Percentiles rank a stretch among this genome's conserved stretches.
phyloP scores from a whole-genome alignment of 2,797 vertebrate genomes.

The Avahi laniger region DNA sequence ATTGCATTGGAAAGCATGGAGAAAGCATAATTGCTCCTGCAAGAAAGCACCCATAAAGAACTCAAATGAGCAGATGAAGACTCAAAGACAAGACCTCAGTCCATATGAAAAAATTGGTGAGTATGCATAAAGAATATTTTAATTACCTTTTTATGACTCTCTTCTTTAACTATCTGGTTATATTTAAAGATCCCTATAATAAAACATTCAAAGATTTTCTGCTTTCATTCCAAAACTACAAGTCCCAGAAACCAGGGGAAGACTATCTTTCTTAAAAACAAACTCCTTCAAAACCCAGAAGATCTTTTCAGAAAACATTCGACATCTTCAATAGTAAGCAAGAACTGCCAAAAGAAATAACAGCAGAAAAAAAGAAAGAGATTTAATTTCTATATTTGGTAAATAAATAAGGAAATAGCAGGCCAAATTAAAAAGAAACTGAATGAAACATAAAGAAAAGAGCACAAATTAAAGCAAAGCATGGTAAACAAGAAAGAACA shows the following conservation, averaged over 20 bases:
- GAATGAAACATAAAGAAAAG: not conserved
- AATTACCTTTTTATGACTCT: not conserved
- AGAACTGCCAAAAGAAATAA: not conserved
- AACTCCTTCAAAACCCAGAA: not conserved
- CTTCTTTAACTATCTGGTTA: not conserved
- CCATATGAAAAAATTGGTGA: not conserved
- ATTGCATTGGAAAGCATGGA: not conserved
- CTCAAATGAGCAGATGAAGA: not conserved
- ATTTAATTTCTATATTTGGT: not conserved
- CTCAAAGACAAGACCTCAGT: not conserved
- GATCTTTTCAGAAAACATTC: not conserved
- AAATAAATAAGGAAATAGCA: conserved; percentile 6
- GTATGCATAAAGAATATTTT: not conserved
- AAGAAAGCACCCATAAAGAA: not conserved
- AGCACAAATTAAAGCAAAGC: not conserved
- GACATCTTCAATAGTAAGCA: not conserved
- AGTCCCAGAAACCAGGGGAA: not conserved
- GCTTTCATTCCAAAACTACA: not conserved
- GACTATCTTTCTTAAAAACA: not conserved
- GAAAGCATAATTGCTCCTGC: not conserved
- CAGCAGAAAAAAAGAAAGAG: not conserved
- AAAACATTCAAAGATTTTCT: not conserved
- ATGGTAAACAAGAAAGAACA: not conserved
- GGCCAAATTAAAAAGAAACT: not conserved
- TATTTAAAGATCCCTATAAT: not conserved